These are phyloP conservation scores for Manis javanica DNA, from an alignment of 2,797 vertebrate genomes.

Conservation along the genomic window DNA sequence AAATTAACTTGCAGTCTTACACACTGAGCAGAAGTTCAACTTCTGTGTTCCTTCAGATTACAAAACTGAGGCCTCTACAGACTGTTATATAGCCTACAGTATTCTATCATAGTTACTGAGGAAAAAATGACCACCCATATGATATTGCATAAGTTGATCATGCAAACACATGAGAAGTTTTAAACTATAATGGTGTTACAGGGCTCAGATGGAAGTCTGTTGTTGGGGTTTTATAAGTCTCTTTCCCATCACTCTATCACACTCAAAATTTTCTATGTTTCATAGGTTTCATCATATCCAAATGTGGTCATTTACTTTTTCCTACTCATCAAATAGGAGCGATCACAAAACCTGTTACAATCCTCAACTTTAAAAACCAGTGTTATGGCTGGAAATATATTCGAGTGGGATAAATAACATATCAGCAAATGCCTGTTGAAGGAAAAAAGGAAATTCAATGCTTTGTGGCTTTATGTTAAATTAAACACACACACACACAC, in stretches of 20 bases:
- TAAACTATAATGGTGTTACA: not conserved
- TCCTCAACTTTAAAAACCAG: constrained; percentile 35
- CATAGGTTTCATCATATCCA: not conserved
- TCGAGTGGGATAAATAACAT: not conserved
- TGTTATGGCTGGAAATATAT: not conserved
- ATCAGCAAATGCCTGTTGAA: not conserved
- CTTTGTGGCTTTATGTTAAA: not conserved
- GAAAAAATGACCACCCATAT: not conserved
- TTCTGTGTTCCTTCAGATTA: constrained; percentile 4
- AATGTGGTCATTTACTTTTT: constrained; percentile 2
- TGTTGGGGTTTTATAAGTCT: constrained; percentile 10
- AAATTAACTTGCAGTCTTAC: constrained; percentile 24
- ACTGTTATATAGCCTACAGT: not conserved
- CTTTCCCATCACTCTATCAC: not conserved
- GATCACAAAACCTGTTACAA: not conserved
- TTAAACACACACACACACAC: not conserved
- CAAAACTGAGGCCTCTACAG: not conserved
- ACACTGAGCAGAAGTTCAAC: not conserved
- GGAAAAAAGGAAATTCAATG: constrained; percentile 29
- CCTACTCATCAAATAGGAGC: not conserved
- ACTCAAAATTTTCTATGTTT: not conserved
- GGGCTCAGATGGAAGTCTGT: not conserved
- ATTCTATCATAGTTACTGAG: not conserved
- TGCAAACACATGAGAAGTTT: constrained; percentile 10
- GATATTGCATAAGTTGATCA: constrained; percentile 23